A percentile compares a stretch with the other conserved stretches of the same genome.
These are phyloP conservation scores for Invenusta paracnida DNA, from an alignment of 2,888 invertebrate genomes.

Conservation along the genomic window DNA sequence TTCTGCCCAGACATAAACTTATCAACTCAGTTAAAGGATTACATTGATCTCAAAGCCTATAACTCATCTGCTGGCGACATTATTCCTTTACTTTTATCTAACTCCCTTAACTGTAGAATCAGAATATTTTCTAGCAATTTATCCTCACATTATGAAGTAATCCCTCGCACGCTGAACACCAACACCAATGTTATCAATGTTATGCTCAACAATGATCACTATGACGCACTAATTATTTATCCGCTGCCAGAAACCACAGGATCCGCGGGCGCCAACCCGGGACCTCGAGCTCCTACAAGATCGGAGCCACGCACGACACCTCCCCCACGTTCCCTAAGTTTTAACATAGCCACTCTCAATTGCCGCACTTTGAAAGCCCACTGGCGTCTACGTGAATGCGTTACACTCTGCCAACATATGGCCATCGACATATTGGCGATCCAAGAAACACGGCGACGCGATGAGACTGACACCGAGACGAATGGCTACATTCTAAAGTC, in stretches of 20 bases:
- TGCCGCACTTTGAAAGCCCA: background rate
- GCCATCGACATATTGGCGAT: background rate
- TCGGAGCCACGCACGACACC: background rate
- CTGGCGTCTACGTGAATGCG: background rate
- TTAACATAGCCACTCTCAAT: background rate
- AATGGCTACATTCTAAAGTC: background rate
- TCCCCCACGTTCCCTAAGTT: background rate
- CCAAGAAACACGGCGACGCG: background rate
- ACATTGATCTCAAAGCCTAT: background rate
- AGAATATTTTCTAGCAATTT: background rate
- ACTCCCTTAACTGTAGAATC: too few relatives aligned
- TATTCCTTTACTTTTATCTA: too few relatives aligned
- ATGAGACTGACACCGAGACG: background rate
- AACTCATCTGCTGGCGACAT: too few relatives aligned
- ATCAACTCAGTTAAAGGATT: background rate
- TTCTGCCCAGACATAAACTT: background rate
- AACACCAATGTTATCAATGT: background rate
- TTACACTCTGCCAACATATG: background rate
- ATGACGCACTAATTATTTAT: background rate
- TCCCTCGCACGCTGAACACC: background rate
- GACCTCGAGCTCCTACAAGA: background rate
- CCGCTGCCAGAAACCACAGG: constrained; percentile 1
- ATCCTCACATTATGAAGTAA: background rate
- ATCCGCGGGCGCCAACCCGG: background rate
- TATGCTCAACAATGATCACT: background rate